A percentile compares a stretch with the other conserved stretches of the same genome.
Conservation (phyloP, 2,888 invertebrate species). For the Drosophila mettleri region DNA sequence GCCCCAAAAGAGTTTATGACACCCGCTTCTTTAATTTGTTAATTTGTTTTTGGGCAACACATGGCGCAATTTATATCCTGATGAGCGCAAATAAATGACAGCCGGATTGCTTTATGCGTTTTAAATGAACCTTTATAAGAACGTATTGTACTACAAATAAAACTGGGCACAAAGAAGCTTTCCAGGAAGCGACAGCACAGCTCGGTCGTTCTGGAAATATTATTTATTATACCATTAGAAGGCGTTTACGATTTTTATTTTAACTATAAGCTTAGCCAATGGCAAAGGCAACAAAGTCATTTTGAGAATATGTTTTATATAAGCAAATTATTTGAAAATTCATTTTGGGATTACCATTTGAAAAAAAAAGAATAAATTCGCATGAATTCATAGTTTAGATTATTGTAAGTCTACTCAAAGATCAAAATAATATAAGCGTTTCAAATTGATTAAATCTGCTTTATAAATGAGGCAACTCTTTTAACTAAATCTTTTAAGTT, state of each 20-base stretch:
- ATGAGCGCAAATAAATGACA: constrained; percentile 50
- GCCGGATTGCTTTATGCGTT: constrained; percentile 60
- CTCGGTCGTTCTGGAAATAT: constrained; percentile 22
- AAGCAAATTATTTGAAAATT: neutral
- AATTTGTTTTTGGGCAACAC: constrained; percentile 72
- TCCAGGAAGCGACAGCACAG: constrained; percentile 59
- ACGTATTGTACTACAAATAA: constrained; percentile 2
- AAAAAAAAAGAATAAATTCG: no score
- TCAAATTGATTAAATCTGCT: no score
- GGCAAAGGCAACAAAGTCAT: neutral
- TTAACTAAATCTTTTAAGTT: no score
- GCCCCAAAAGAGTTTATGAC: constrained; percentile 64
- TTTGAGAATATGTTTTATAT: neutral
- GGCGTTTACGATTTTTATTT: constrained; percentile 3
- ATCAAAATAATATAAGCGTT: no score
- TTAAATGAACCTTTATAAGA: constrained; percentile 50
- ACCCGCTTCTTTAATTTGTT: constrained; percentile 80
- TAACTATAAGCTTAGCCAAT: neutral
- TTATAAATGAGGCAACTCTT: no score
- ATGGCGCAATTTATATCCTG: constrained; percentile 71
- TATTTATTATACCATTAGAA: constrained; percentile 32
- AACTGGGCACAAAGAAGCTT: constrained; percentile 31
- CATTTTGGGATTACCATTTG: neutral
- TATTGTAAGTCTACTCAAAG: no score
- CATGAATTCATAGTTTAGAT: no score